Conservation (phyloP, 2,113 vertebrate species). For the Leiothrix lutea region DNA sequence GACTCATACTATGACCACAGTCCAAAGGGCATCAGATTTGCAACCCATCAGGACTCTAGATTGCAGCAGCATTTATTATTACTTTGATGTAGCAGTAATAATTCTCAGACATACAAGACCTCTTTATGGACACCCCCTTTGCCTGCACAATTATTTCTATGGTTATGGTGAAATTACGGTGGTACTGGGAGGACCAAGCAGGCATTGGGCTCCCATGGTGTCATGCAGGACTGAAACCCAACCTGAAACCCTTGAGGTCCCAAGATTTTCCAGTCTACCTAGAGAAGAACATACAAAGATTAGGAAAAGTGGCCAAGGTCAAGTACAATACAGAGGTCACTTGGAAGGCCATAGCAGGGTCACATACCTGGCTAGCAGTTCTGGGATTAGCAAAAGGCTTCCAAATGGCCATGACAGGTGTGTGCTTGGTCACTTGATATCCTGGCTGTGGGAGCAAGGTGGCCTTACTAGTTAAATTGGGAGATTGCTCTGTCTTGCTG, state of each 20-base stretch:
- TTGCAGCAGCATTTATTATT: background rate
- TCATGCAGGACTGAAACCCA: background rate
- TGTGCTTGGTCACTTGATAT: background rate
- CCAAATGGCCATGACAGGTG: background rate
- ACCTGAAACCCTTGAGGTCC: background rate
- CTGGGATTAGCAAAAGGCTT: background rate
- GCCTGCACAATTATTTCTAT: background rate
- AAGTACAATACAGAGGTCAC: background rate
- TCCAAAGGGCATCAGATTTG: background rate
- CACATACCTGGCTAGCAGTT: background rate
- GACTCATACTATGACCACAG: background rate
- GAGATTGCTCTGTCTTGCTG: background rate
- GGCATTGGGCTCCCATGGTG: background rate
- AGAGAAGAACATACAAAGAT: background rate
- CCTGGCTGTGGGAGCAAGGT: background rate
- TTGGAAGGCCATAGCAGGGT: background rate
- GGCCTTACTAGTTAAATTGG: background rate
- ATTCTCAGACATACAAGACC: background rate
- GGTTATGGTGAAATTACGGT: background rate
- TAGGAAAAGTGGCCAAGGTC: background rate
- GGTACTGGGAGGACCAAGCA: background rate
- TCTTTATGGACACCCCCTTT: background rate
- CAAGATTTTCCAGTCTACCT: background rate
- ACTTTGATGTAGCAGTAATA: background rate
- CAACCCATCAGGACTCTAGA: accelerated